A percentile compares a stretch with the other conserved stretches of the same genome.
Conservation (phyloP, 1,140 invertebrate species). For the Pseudomyrmex sp. region DNA sequence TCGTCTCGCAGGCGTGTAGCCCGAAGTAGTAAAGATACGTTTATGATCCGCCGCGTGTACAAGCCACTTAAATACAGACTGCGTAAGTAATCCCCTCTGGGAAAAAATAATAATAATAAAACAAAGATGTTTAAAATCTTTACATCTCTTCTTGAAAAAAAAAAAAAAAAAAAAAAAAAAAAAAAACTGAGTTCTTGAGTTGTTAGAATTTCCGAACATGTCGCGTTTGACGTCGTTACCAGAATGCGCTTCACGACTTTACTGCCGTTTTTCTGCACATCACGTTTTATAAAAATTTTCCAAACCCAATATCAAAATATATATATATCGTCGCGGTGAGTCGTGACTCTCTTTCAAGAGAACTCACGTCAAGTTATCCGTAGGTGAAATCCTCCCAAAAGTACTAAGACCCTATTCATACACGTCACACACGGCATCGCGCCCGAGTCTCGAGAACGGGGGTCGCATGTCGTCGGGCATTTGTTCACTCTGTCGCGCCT, state of each 20-base stretch:
- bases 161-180: too few species aligned
- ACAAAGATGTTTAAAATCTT: background rate
- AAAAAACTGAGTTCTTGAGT: too few species aligned
- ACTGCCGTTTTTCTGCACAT: background rate
- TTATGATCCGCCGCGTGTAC: slow-evolving; percentile 30
- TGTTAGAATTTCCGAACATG: background rate
- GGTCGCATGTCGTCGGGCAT: slow-evolving; percentile 36
- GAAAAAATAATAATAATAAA: background rate
- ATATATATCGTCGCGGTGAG: background rate
- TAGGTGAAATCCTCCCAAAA: background rate
- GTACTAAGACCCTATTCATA: slow-evolving; percentile 1
- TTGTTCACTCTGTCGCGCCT: slow-evolving; percentile 33
- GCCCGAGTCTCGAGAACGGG: background rate
- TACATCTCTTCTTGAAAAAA: too few species aligned
- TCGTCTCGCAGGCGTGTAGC: background rate
- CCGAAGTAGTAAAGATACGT: slow-evolving; percentile 29
- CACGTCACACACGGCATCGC: slow-evolving; percentile 48
- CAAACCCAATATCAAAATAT: background rate
- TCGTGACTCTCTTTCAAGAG: slow-evolving; percentile 13
- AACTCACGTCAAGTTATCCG: slow-evolving; percentile 29
- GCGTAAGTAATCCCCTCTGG: too few species aligned
- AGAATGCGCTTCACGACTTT: slow-evolving; percentile 1
- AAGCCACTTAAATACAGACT: background rate
- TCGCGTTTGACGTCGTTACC: background rate
- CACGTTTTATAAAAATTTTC: slow-evolving; percentile 38